Conservation (phyloP, 2,888 invertebrate species). For the Idaea biselata region DNA sequence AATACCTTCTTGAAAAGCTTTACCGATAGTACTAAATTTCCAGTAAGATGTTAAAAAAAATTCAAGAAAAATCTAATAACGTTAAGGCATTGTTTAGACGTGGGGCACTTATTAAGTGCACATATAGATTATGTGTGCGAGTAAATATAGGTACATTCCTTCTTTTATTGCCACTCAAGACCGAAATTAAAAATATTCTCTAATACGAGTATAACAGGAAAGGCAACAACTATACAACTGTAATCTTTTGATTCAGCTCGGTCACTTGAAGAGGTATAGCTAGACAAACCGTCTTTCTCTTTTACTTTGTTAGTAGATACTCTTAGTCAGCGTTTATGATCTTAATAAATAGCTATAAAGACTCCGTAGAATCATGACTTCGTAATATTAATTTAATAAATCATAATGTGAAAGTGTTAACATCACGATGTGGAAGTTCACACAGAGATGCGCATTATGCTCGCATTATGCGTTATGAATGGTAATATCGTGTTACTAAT, state of each 20-base stretch:
- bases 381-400: conserved; percentile 33
- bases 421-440: conserved; percentile 32
- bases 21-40: too few species aligned
- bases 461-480: conserved; percentile 11
- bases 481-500: conserved; percentile 27
- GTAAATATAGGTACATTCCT: too few species aligned
- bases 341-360: conserved; percentile 24
- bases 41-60: too few species aligned
- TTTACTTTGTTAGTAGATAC: background rate
- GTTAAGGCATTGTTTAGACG: too few species aligned
- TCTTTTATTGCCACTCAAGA: background rate
- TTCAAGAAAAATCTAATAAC: too few species aligned
- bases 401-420: conserved; percentile 42
- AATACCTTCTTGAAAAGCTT: too few species aligned
- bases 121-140: too few species aligned
- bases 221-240: background rate
- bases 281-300: background rate
- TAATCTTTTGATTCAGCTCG: background rate
- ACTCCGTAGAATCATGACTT: conserved; percentile 24
- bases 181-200: background rate
- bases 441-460: conserved; percentile 25
- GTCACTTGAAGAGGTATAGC: background rate
- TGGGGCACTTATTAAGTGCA: too few species aligned
- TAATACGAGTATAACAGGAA: background rate
- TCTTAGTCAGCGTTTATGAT: background rate